Evolutionary conservation across 2,797 vertebrate genomes (phyloP), one percentile per base, ranked within the genome.

Genomic region (Melanotaenia maccullochi): DNA sequence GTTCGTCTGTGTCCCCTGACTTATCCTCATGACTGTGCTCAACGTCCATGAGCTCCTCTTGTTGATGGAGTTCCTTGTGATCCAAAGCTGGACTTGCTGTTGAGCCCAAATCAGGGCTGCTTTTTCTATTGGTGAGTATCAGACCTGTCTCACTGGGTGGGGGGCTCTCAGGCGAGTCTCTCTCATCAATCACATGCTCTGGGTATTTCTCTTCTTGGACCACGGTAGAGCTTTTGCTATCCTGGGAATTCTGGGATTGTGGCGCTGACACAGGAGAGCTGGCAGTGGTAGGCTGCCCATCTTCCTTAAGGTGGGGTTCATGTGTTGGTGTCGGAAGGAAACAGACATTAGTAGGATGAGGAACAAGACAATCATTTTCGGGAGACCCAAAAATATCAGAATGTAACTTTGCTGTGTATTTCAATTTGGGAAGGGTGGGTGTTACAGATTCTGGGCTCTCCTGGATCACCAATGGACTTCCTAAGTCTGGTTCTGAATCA

Each of bases 161-260:
- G 12, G 95, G 95, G 78, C 95, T 96, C 81, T 95, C 94, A 0
- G 95, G 95, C 0, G 95, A 95, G 79, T 96, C 94, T 57, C 94
- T 86, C 71, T 95, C 94, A 72, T 96, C 94, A 1, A 95, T 94
- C 36, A 95, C 92, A 76, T 95, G 94, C 64, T 95, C 95, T 6
- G 93, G 90, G 44, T 94, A 93, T 84, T 85, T 84, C 71, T 95
- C 91, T 28, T 88, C 86, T 64, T 82, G 79, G n/a, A 79, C 56
- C 24, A 65, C 60, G 28, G 79, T 57, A 32, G 81, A 57, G 54
- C 68, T 67, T 0, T 25, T 67, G 24, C 42, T 58, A 55, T 65
- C 8, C 7, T 81, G 25, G 0, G 70, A 20, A 55, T 32, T 75
- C 51, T 58, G 81, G 35, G 61, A 44, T 32, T 66, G 76, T 60